Conservation (phyloP, 2,113 vertebrate species). For the Tragelaphus scriptus region DNA sequence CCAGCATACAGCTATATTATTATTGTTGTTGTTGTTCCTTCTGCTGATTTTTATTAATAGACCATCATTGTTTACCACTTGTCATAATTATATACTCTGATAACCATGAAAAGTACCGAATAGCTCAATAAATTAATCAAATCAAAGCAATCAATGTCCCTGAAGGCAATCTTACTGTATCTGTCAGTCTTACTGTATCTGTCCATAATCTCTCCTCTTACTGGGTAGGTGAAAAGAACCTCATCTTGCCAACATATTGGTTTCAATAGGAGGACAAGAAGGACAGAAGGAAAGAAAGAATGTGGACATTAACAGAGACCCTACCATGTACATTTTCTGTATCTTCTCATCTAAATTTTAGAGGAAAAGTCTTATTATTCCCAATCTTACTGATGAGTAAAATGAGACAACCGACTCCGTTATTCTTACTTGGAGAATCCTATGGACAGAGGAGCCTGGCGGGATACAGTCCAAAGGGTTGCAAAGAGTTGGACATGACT, state of each 20-base stretch:
- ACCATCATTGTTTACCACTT: not conserved
- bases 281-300: not conserved
- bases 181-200: not conserved
- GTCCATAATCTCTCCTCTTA: not conserved
- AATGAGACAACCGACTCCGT: not conserved
- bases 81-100: not conserved
- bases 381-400: not conserved
- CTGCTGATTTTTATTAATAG: not conserved
- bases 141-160: not conserved
- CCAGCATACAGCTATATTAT: not conserved
- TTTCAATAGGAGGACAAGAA: not conserved
- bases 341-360: not conserved
- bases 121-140: not conserved
- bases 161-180: not conserved
- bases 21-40: not conserved
- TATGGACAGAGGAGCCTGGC: not conserved
- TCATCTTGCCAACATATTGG: not conserved
- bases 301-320: not conserved
- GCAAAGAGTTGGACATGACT: not conserved
- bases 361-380: not conserved
- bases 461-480: not conserved
- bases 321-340: not conserved
- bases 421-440: not conserved
- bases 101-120: not conserved
- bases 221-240: not conserved